These are phyloP conservation scores for Buathra laborator DNA, from an alignment of 2,888 invertebrate genomes.

Conservation along the genomic window DNA sequence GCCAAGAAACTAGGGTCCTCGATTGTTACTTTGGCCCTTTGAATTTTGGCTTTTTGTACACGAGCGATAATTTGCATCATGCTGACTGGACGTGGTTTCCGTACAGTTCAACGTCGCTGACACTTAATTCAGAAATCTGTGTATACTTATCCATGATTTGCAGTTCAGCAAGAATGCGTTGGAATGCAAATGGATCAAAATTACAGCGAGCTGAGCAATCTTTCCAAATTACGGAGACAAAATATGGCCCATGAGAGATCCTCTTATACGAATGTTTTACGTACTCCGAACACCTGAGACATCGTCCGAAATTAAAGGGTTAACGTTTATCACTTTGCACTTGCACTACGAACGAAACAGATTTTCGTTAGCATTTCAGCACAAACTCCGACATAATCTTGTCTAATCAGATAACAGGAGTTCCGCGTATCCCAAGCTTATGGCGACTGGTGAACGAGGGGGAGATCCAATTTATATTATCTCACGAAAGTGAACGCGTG, in stretches of 20 bases:
- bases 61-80: constrained; percentile 62
- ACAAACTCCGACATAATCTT: not conserved
- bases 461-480: constrained; percentile 59
- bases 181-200: not conserved
- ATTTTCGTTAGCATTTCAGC: not conserved
- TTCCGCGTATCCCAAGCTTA: not conserved
- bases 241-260: not conserved
- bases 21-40: constrained; percentile 13
- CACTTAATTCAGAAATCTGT: constrained; percentile 7
- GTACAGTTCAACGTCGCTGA: not conserved
- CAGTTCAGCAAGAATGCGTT: not conserved
- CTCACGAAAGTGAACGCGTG: constrained; percentile 53
- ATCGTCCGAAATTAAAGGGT: not conserved
- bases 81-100: not conserved
- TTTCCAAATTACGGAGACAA: not conserved
- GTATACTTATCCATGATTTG: constrained; percentile 51
- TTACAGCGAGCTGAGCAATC: not conserved
- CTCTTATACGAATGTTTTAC: not conserved
- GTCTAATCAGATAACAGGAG: constrained; percentile 5
- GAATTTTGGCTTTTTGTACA: constrained; percentile 54
- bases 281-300: not conserved
- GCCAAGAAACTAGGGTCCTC: constrained; percentile 51
- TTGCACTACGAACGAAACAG: not conserved
- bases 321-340: not conserved
- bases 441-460: not conserved